Evolutionary conservation across 2,113 vertebrate species (phyloP).

Genomic region (Gallinago paraguaiae): DNA sequence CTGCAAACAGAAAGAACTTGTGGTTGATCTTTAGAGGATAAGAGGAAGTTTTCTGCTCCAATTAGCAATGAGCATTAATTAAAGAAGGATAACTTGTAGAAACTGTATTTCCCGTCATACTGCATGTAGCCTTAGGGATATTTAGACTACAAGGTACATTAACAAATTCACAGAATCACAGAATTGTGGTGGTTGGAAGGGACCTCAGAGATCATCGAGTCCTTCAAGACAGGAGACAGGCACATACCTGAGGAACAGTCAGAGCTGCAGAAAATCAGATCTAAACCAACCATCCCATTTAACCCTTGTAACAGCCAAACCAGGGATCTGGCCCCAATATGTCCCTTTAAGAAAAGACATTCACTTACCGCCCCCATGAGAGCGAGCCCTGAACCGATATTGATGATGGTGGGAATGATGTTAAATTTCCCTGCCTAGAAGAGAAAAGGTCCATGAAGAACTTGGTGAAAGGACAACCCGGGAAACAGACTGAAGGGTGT

Average conservation of each 20-base stretch:
- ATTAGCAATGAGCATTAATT: not conserved
- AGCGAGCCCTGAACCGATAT: slow-evolving; percentile 89
- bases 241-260: not conserved
- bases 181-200: too few relatives aligned
- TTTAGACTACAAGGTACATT: not conserved
- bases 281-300: not conserved
- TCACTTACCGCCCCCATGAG: slow-evolving; percentile 91
- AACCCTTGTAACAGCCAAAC: not conserved
- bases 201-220: too few relatives aligned
- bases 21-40: not conserved
- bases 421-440: slow-evolving; percentile 94
- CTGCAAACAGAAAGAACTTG: slow-evolving; percentile 69
- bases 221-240: not conserved
- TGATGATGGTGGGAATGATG: slow-evolving; percentile 92
- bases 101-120: not conserved
- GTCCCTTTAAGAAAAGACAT: not conserved
- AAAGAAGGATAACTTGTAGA: not conserved
- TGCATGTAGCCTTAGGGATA: not conserved
- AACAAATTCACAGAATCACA: too few relatives aligned
- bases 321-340: not conserved
- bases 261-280: not conserved
- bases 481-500: not conserved
- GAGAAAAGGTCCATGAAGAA: not conserved
- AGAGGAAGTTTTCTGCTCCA: not conserved
- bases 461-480: not conserved